Evolutionary conservation across 1,140 invertebrate genomes (phyloP).

Genomic region (Ceratosolen fusciceps): DNA sequence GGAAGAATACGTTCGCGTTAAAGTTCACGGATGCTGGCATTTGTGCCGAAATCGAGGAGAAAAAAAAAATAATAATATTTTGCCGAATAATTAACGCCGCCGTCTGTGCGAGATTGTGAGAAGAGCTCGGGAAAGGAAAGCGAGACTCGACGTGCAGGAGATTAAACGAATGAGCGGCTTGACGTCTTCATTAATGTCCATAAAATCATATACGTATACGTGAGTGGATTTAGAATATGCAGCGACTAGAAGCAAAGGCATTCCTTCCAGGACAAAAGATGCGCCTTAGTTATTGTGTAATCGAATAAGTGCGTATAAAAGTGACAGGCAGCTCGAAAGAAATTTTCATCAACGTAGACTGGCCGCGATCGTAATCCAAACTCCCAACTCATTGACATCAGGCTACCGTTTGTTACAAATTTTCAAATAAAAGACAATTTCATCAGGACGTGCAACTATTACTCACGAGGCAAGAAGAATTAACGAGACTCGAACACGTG

Average conservation of each 20-base stretch:
- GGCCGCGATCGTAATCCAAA: not conserved
- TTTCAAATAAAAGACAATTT: not conserved
- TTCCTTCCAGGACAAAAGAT: conserved; percentile 3
- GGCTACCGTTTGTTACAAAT: not conserved
- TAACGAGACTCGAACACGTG: too few relatives aligned
- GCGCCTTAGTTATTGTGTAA: conserved; percentile 3
- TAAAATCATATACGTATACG: too few relatives aligned
- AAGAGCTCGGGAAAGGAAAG: conserved; percentile 2
- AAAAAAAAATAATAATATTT: too few relatives aligned
- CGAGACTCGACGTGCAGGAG: not conserved
- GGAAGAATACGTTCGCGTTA: too few relatives aligned
- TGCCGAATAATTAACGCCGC: not conserved
- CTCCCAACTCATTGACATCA: not conserved
- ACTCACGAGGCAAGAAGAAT: too few relatives aligned
- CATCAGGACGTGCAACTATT: too few relatives aligned
- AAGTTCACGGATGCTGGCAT: too few relatives aligned
- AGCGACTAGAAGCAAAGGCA: not conserved
- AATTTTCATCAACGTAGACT: not conserved
- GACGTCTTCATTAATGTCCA: conserved; percentile 1
- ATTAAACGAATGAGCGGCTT: not conserved
- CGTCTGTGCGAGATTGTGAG: not conserved
- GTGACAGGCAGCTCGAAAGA: not conserved
- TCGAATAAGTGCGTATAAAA: not conserved
- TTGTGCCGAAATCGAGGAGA: too few relatives aligned
- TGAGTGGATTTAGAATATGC: not conserved